These are phyloP conservation scores for Silurus asotus DNA, from an alignment of 2,113 vertebrate genomes.

Conservation along the genomic window DNA sequence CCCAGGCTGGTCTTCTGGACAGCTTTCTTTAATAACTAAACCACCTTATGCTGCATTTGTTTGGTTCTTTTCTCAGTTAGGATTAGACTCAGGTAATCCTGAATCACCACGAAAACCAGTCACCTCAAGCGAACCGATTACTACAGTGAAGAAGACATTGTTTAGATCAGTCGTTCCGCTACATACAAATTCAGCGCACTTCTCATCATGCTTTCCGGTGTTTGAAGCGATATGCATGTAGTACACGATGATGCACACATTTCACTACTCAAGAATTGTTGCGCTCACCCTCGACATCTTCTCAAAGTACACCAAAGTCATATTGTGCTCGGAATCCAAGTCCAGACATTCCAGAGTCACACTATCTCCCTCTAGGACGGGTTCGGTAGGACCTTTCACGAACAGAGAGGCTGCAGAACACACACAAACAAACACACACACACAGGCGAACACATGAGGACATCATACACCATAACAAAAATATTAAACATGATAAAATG, in stretches of 20 bases:
- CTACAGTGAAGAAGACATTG: not conserved
- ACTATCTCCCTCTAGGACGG: slow-evolving; percentile 63
- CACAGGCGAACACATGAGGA: not conserved
- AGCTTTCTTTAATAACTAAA: not conserved
- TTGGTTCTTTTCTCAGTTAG: not conserved
- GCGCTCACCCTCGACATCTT: slow-evolving; percentile 61
- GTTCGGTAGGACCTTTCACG: slow-evolving; percentile 64
- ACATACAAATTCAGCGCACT: not conserved
- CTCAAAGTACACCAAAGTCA: slow-evolving; percentile 71
- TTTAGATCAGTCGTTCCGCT: not conserved
- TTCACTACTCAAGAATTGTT: not conserved
- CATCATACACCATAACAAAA: not conserved
- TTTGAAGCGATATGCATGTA: not conserved
- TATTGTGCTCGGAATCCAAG: slow-evolving; percentile 63
- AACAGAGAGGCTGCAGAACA: slow-evolving; percentile 66
- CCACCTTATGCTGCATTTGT: not conserved
- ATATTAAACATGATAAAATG: not conserved
- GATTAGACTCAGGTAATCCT: too few relatives aligned
- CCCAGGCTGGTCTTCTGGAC: not conserved
- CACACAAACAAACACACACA: slow-evolving; percentile 22
- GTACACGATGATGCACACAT: not conserved
- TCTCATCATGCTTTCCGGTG: not conserved
- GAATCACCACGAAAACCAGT: not conserved
- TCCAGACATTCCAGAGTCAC: slow-evolving; percentile 68
- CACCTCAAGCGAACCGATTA: not conserved